These are phyloP conservation scores for Esox lucius DNA, from an alignment of 2,797 vertebrate species.

Conservation along the genomic window DNA sequence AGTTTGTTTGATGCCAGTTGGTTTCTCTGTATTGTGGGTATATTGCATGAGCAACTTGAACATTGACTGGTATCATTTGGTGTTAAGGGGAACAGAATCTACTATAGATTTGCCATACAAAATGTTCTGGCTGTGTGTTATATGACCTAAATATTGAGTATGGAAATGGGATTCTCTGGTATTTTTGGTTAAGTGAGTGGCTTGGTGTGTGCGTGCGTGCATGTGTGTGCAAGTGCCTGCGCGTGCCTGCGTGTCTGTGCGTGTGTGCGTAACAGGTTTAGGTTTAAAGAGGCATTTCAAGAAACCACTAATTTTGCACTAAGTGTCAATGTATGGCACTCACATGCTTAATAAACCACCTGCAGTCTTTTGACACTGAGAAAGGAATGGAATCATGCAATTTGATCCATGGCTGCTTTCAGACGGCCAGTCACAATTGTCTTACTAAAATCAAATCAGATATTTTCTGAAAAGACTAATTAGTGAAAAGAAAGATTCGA, in stretches of 20 bases:
- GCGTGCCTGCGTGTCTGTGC: no score
- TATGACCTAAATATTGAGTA: not conserved
- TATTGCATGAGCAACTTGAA: not conserved
- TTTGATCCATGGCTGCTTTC: not conserved
- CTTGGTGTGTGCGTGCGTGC: not conserved
- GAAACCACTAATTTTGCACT: no score
- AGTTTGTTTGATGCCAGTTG: not conserved
- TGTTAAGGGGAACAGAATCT: not conserved
- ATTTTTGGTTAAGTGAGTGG: not conserved
- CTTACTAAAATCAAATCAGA: no score
- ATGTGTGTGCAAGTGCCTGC: no score
- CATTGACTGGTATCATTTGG: not conserved
- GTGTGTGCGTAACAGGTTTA: not conserved
- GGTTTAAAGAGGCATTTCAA: not conserved
- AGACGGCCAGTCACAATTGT: no score
- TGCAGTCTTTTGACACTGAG: no score
- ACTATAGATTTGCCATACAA: no score
- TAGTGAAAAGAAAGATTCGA: not conserved
- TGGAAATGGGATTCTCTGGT: not conserved
- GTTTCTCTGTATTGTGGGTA: not conserved
- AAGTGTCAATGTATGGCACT: not conserved
- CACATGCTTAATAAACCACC: no score
- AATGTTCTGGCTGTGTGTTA: no score
- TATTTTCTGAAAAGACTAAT: conserved; percentile 21
- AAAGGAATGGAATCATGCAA: no score